Percentiles rank a stretch among this genome's conserved stretches.
Conservation (phyloP, 2,888 invertebrate genomes). For the Drosophila suboccidentalis region DNA sequence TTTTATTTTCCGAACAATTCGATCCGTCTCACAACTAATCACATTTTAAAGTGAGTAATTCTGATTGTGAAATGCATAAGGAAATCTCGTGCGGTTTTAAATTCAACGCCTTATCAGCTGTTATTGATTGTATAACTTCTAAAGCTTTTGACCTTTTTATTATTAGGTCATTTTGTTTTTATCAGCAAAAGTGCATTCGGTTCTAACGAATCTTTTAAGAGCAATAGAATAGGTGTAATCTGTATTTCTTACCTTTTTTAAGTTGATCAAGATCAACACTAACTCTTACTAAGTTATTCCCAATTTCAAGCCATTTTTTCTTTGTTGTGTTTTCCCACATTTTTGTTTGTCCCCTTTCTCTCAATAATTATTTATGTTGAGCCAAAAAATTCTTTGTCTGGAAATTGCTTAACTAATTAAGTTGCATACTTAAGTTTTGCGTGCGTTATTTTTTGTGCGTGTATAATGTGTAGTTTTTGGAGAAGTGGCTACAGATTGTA, state of each 20-base stretch:
- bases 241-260: not conserved
- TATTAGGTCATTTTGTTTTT: not conserved
- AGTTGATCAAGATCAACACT: not conserved
- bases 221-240: too few relatives aligned
- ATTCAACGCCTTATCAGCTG: not conserved
- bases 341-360: not conserved
- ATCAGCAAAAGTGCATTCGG: not conserved
- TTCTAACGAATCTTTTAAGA: not conserved
- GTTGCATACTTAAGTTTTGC: constrained; percentile 54
- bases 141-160: not conserved
- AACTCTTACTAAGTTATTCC: not conserved
- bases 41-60: not conserved
- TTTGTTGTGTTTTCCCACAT: not conserved
- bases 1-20: not conserved
- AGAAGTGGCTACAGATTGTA: constrained; percentile 39
- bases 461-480: constrained; percentile 1
- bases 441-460: constrained; percentile 40
- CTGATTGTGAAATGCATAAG: not conserved
- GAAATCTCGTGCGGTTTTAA: not conserved
- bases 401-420: constrained; percentile 65
- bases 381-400: constrained; percentile 38
- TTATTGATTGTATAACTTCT: not conserved
- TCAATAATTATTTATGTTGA: not conserved
- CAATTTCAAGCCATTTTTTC: not conserved
- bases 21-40: not conserved